Base-by-base conservation (phyloP, 2,888 invertebrate species). In the Hyposoter didymator region DNA sequence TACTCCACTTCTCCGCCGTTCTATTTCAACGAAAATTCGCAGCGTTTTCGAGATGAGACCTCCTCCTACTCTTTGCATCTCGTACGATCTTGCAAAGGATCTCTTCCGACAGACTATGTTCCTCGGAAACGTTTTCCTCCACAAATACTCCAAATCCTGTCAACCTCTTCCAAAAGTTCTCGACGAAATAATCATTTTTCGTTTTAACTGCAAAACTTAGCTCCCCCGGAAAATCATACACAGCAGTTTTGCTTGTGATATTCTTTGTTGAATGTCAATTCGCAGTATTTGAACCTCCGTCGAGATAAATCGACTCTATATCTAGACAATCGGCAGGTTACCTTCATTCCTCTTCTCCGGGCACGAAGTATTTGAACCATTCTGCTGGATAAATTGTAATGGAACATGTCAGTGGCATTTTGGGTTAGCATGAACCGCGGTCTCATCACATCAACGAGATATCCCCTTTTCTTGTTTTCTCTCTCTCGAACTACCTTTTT, bases 21-120 rank as follows among this genome's bases (percentile, higher is more conserved):
- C 67, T 75, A 59, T 49, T 39, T 39, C 14, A 28, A 80, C 80
- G 74, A 79, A 85, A 86, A 88, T 88, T 88, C 85, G 84, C 82
- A 35, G 78, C 86, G 78, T 55, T 82, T 81, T 87, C 78, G 70
- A 80, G 75, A 78, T 75, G 83, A 85, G 49, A 83, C 55, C 67
- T 22, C 14, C 45, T 14, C 17, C 32, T 10, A 0, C n/a, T 66
- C 43, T 45, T 19, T 28, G 12, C 64, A 12, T 45, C 59, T 69
- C 39, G 4, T 17, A 22, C 32, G 28, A 64, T 52, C 52, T n/a
- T 49, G 28, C 47, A 66, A 69, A 78, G 73, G 72, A 59, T 62
- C 28, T 72, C 19, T 43, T 12, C 22, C 52, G 49, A 39, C 35
- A 55, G 39, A 73, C 64, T 19, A 80, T 73, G 49, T 80, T 59